A percentile compares a stretch with the other conserved stretches of the same genome.
These are phyloP conservation scores for Frankliniella intonsa DNA, from an alignment of 2,888 invertebrate species.

Conservation along the genomic window DNA sequence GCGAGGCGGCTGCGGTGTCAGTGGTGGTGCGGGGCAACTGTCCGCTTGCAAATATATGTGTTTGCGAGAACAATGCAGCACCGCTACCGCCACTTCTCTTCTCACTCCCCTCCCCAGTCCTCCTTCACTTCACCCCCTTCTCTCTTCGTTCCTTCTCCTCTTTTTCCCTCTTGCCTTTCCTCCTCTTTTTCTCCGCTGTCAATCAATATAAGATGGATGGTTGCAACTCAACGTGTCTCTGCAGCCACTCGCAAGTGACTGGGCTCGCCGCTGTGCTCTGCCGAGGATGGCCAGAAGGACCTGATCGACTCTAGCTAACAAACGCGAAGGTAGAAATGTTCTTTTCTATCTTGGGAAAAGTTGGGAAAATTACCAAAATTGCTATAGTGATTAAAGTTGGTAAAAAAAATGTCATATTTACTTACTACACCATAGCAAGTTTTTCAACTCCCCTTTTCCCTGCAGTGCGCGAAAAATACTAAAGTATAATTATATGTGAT, in stretches of 20 bases:
- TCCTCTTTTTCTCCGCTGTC: not conserved
- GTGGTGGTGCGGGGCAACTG: not conserved
- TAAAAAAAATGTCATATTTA: too few relatives aligned
- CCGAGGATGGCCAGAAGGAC: too few relatives aligned
- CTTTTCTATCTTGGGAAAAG: too few relatives aligned
- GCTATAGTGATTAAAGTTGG: too few relatives aligned
- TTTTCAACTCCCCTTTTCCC: too few relatives aligned
- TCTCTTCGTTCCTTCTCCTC: not conserved
- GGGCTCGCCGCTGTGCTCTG: not conserved
- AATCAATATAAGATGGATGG: constrained; percentile 25
- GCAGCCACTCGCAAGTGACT: constrained; percentile 10
- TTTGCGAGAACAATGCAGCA: not conserved
- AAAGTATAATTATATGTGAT: too few relatives aligned
- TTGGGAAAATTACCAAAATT: too few relatives aligned
- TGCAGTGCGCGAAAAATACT: too few relatives aligned
- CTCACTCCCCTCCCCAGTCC: not conserved
- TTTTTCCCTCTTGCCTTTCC: not conserved
- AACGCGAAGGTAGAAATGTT: too few relatives aligned
- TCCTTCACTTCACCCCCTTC: not conserved
- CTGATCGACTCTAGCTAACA: too few relatives aligned
- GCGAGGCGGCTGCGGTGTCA: not conserved
- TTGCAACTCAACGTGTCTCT: not conserved
- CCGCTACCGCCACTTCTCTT: not conserved
- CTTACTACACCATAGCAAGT: too few relatives aligned
- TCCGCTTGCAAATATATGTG: constrained; percentile 23